Base-by-base conservation (phyloP, 2,888 invertebrate genomes). In the Phyllotreta striolata region DNA sequence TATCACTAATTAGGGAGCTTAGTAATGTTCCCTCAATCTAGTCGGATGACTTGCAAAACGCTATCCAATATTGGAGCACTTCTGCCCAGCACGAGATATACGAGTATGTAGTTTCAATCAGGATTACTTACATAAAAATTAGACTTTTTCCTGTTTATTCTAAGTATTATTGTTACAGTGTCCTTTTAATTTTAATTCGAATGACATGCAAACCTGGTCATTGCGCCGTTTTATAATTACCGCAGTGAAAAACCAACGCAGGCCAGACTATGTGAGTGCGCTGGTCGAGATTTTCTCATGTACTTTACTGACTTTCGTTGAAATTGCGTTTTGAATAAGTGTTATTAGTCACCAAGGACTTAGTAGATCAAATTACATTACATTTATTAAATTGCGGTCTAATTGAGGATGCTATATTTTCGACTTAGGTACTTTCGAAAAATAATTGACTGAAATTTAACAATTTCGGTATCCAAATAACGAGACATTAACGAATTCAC, bases 261-360 rank as follows among this genome's bases (percentile, higher is more conserved):
- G 75, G 66, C 78, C 78, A 76, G 76, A 66, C 78, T 78, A 81
- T 81, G 80, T 80, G 80, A 81, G 79, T 79, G 78, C 74, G 73
- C 72, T 76, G 76, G 73, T 75, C 75, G 74, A 76, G 76, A 76
- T 77, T 77, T 81, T 81, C 80, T 79, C 80, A 81, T 79, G 80
- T 79, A 75, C 74, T 74, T 76, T 75, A 76, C 74, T 74, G 76
- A 76, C 77, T 76, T 76, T 73, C 72, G 72, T 73, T 74, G 62
- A 74, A 77, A 77, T 77, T 77, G 74, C 71, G 63, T 74, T 74
- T 72, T 76, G 76, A 77, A 77, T 76, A 68, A 73, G 75, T 77
- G 76, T 77, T 76, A 77, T 78, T 77, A 77, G 64, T 67, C 62
- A 64, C 67, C 71, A 73, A 73, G 74, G 72, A 73, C 74, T 74